Base-by-base conservation (phyloP, 2,888 invertebrate species). In the Synanthedon vespiformis region DNA sequence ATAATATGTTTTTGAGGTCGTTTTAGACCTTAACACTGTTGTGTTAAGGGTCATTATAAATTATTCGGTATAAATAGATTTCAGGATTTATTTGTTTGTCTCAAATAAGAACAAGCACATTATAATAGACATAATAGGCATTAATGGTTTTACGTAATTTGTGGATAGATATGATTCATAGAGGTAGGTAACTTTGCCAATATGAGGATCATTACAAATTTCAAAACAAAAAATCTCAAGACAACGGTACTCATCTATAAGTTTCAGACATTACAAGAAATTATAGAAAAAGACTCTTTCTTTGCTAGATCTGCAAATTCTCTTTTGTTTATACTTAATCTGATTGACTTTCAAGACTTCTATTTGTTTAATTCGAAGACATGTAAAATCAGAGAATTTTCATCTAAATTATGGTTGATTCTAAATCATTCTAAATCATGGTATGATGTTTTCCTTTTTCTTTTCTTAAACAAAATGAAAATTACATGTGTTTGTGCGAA, bases 1-100 rank as follows among this genome's bases (percentile, higher is more conserved):
- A 11, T 44, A n/a, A 6, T 2, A 54, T 61, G 59, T 61, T 55
- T 58, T 66, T 69, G 65, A 73, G 52, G 57, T 57, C 56, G 55
- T 40, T 52, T 56, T 55, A 56, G 56, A 67, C 68, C 53, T 57
- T 66, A 62, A 56, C 41, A 10, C 10, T 5, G 53, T 49, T 16
- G 55, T 12, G 49, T 52, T 60, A 67, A 57, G 57, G 61, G 51
- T 55, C 50, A 56, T 57, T 58, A 62, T 64, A 13, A 57, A 56
- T 54, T 48, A 13, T 48, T 12, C 55, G 52, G 54, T 49, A 50
- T 55, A 62, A 60, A 16, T 14, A 48, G 8, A 10, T 50, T 59
- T 67, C 74, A 72, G 78, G 83, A 85, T 84, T 85, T 85, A 85
- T 85, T 85, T 85, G 81, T 83, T 84, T 82, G 80, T 76, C 68